phyloP scores from a whole-genome alignment of 2,888 invertebrate species.

The Caenorhabditis sp. region DNA sequence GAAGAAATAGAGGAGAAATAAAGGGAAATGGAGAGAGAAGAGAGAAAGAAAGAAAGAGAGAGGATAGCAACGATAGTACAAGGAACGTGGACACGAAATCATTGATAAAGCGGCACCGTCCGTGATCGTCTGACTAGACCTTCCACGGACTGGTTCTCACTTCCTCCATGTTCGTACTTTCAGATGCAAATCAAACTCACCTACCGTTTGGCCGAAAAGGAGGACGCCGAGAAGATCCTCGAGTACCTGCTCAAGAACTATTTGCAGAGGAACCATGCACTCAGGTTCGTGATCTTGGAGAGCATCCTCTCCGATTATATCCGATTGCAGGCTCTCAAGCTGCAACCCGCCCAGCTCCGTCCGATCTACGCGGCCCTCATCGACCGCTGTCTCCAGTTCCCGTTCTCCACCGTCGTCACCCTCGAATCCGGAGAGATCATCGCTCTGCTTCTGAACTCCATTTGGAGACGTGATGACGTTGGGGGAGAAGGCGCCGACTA shows the following conservation, averaged over 20 bases:
- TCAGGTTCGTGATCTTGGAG: not conserved
- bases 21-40: not conserved
- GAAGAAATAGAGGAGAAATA: not conserved
- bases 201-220: conserved; percentile 19
- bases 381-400: conserved; percentile 38
- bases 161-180: not conserved
- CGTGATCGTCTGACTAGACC: not conserved
- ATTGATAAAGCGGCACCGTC: not conserved
- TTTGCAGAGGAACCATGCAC: conserved; percentile 36
- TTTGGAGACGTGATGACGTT: conserved; percentile 41
- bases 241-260: conserved; percentile 20
- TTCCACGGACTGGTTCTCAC: not conserved
- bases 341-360: conserved; percentile 4
- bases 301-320: too few species aligned
- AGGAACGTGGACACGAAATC: not conserved
- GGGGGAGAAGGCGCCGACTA: conserved; percentile 25
- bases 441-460: conserved; percentile 34
- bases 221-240: conserved; percentile 16
- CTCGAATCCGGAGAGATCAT: conserved; percentile 23
- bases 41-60: not conserved
- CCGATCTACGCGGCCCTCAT: conserved; percentile 32
- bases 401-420: conserved; percentile 50
- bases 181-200: conserved; percentile 3
- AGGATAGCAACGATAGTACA: not conserved
- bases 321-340: conserved; percentile 41